Evolutionary conservation across 1,140 invertebrate genomes (phyloP), one percentile per base, ranked within the genome.

Genomic region (Drosophila paulistorum): DNA sequence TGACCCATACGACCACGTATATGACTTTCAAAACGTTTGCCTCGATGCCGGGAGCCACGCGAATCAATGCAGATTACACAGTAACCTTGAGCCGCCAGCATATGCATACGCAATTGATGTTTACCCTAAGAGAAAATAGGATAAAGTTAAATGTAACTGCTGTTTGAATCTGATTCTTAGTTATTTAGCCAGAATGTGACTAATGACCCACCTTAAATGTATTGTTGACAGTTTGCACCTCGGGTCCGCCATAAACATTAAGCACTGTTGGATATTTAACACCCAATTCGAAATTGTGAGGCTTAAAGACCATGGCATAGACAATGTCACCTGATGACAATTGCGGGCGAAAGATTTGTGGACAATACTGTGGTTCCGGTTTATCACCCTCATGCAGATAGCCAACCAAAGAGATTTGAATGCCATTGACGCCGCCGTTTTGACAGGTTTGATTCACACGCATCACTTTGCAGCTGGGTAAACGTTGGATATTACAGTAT

Each of bases 221-320:
- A 93, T 99, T 99, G 37, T 97, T 97, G 41, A 99, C 98, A 37
- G 99, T 94, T 94, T 99, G 98, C 26, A 99, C 98, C 92, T 99
- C 98, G 0, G 98, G 98, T 11, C 99, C 98, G 26, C 98, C 99
- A 92, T 99, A 99, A 14, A 99, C 97, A 92, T 99, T 98, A 13
- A 99, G 93, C 65, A 99, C 95, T 1, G 98, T 98, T 1, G 99
- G 98, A 93, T 98, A 98, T 70, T 97, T 96, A 37, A 94, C 93
- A 9, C 95, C 96, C 7, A 94, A 91, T 81, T 96, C 94, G 79
- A 95, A 96, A 91, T 96, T 95, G 79, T 96, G 95, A 0, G 98
- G 98, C 79, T 97, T 96, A 92, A 98, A 98, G 59, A 99, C 95
- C 96, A 99, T 97, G 3, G 97, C 97, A 92, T 98, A 98, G 42